A percentile compares a stretch with the other conserved stretches of the same genome.
These are phyloP conservation scores for Callithrix jacchus DNA, from an alignment of 2,113 vertebrate genomes.

Conservation along the genomic window DNA sequence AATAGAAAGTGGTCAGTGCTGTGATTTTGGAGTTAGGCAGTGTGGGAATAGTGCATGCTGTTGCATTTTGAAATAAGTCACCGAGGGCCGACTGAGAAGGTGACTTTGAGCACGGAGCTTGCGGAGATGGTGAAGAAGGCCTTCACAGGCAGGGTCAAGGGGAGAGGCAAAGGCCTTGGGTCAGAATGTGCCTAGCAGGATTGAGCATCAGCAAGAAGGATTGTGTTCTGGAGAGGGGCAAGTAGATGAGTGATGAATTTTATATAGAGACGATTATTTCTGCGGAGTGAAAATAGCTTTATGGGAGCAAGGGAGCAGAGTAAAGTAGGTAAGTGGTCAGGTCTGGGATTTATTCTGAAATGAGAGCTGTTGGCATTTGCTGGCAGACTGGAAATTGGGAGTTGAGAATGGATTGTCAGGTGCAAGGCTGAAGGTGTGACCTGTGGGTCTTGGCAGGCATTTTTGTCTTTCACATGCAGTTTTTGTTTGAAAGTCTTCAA, in stretches of 20 bases:
- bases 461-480: background rate
- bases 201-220: accelerated
- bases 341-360: background rate
- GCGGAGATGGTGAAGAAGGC: background rate
- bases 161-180: too few species aligned
- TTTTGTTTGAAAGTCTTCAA: background rate
- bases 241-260: background rate
- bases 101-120: background rate
- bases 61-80: background rate
- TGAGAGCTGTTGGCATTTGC: background rate
- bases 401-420: background rate
- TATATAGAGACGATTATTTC: background rate
- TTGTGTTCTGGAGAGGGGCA: background rate
- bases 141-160: accelerated
- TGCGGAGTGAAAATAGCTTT: background rate
- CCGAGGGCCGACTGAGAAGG: background rate
- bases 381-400: background rate
- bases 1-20: background rate
- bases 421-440: background rate
- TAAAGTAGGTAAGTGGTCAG: background rate
- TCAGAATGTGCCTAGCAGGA: accelerated
- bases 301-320: background rate
- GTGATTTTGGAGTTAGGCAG: background rate
- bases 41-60: background rate
- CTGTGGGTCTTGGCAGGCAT: background rate